Percentiles rank a stretch among this genome's conserved stretches.
Evolutionary conservation across 1,140 invertebrate species (phyloP).

Genomic region (Lordiphosa mommai): DNA sequence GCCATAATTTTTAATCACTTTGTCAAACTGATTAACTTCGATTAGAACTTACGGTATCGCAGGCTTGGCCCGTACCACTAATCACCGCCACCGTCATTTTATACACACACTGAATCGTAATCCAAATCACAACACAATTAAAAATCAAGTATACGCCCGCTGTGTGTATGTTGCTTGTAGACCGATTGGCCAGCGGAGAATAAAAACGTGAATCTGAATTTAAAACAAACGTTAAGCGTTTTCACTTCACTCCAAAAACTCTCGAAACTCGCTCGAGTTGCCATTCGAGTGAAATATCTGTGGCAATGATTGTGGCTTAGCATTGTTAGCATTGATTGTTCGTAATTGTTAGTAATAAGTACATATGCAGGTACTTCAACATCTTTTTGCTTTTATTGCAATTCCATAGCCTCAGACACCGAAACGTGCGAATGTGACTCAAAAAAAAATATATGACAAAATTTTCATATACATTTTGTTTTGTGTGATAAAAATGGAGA

Average conservation of each 20-base stretch:
- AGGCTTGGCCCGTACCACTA: slow-evolving; percentile 34
- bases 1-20: no score
- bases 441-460: slow-evolving; percentile 21
- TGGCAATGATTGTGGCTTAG: slow-evolving; percentile 55
- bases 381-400: slow-evolving; percentile 36
- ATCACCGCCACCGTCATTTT: slow-evolving; percentile 52
- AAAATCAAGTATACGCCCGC: slow-evolving; percentile 55
- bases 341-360: slow-evolving; percentile 3
- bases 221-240: slow-evolving; percentile 43
- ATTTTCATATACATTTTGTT: slow-evolving; percentile 2
- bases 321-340: slow-evolving; percentile 57
- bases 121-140: slow-evolving; percentile 13
- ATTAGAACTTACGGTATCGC: slow-evolving; percentile 47
- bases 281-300: slow-evolving; percentile 9
- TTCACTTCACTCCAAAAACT: slow-evolving; percentile 49
- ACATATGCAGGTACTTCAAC: background rate
- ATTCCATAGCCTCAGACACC: slow-evolving; percentile 48
- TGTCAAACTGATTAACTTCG: no score
- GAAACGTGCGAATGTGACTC: slow-evolving; percentile 55
- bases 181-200: slow-evolving; percentile 49
- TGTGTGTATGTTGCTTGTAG: slow-evolving; percentile 35
- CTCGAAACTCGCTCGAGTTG: slow-evolving; percentile 54
- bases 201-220: slow-evolving; percentile 56
- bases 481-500: slow-evolving; percentile 44
- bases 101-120: background rate